Percentiles rank a stretch among this genome's conserved stretches.
phyloP scores from a whole-genome alignment of 2,113 vertebrate species.

The Coptodon rendalli region DNA sequence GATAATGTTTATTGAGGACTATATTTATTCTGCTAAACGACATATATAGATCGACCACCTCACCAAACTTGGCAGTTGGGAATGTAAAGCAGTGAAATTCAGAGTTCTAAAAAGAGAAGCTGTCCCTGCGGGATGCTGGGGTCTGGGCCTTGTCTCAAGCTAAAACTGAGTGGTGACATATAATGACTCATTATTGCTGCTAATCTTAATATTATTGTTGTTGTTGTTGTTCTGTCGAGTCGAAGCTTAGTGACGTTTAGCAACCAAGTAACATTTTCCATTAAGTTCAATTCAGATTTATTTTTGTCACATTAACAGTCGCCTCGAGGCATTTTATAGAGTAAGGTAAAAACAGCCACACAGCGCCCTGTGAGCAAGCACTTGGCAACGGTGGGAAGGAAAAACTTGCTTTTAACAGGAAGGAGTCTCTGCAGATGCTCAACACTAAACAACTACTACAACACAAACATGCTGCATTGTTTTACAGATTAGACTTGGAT shows the following conservation, averaged over 20 bases:
- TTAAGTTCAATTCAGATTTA: not conserved
- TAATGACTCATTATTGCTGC: not conserved
- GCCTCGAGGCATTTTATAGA: not conserved
- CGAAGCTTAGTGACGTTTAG: fast-evolving
- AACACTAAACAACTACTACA: not conserved
- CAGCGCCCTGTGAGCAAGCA: not conserved
- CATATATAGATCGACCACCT: not conserved
- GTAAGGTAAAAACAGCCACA: not conserved
- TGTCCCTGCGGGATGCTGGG: not conserved
- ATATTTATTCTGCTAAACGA: not conserved
- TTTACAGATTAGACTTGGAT: not conserved
- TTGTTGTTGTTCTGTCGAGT: not conserved
- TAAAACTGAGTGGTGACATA: not conserved
- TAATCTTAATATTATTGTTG: not conserved
- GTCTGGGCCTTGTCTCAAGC: not conserved
- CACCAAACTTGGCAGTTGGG: not conserved
- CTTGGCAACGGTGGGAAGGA: not conserved
- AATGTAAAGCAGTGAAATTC: not conserved
- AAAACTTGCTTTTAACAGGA: not conserved
- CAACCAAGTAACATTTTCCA: not conserved
- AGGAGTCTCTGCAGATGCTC: not conserved
- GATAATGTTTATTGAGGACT: not conserved
- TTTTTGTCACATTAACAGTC: not conserved
- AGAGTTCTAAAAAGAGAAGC: not conserved
- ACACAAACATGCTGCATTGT: not conserved